These are phyloP conservation scores for Petrocephalus zakoni DNA, from an alignment of 2,113 vertebrate genomes.

Conservation along the genomic window DNA sequence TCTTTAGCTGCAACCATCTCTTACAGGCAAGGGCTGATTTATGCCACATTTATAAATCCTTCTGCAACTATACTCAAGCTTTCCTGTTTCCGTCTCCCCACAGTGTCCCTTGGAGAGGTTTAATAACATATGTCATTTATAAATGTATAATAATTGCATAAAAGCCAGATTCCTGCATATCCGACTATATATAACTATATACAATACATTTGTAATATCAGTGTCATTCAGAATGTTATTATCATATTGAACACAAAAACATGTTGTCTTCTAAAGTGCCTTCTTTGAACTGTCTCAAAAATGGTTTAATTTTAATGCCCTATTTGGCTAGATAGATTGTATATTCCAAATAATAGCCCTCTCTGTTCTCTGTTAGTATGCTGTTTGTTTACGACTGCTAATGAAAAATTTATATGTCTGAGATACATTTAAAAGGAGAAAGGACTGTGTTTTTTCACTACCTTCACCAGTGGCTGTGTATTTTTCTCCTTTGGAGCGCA, in stretches of 20 bases:
- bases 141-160: background rate
- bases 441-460: background rate
- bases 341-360: background rate
- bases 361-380: background rate
- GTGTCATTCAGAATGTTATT: background rate
- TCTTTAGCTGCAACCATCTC: background rate
- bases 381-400: background rate
- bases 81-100: background rate
- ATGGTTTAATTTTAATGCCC: background rate
- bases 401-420: background rate
- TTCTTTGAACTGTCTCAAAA: background rate
- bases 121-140: conserved; percentile 3
- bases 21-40: background rate
- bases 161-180: background rate
- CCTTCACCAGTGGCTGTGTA: background rate
- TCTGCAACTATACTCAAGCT: background rate
- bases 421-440: background rate
- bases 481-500: background rate
- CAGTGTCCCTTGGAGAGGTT: background rate
- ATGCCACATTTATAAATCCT: conserved; percentile 2
- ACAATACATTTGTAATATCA: background rate
- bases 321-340: background rate
- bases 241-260: background rate
- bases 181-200: background rate
- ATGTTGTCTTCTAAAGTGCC: background rate